Evolutionary conservation across 2,888 invertebrate species (phyloP).

Genomic region (Harpalus rufipes): DNA sequence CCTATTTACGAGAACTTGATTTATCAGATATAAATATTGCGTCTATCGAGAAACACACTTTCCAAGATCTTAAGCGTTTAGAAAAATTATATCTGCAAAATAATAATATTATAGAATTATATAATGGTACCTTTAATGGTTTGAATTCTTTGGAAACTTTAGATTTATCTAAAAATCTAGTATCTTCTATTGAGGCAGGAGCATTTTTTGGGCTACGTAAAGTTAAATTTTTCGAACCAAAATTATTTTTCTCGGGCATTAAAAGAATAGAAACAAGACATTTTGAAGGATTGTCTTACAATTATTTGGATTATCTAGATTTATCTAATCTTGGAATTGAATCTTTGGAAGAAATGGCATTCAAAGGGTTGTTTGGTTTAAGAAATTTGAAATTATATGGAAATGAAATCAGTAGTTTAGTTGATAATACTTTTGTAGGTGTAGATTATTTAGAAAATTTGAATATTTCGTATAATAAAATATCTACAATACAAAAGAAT

Average conservation of each 20-base stretch:
- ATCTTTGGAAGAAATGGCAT: constrained; percentile 16
- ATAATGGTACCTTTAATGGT: constrained; percentile 47
- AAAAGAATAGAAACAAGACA: constrained; percentile 30
- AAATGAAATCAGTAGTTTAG: constrained; percentile 4
- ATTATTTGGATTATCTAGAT: constrained; percentile 35
- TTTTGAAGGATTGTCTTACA: constrained; percentile 52
- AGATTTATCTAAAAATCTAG: constrained; percentile 30
- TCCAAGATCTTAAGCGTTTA: constrained; percentile 2
- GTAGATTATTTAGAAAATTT: constrained; percentile 31
- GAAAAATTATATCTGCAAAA: constrained; percentile 37
- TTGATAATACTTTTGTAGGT: constrained; percentile 33
- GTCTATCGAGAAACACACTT: constrained; percentile 11
- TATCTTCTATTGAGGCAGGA: constrained; percentile 27
- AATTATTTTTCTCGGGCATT: constrained; percentile 8
- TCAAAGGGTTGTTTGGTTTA: constrained; percentile 41
- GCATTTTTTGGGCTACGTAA: constrained; percentile 28
- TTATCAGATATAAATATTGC: constrained; percentile 30
- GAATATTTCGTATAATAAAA: constrained; percentile 14
- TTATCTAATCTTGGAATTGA: constrained; percentile 35
- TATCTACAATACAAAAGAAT: constrained; percentile 12
- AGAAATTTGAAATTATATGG: neutral
- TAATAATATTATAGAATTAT: constrained; percentile 27
- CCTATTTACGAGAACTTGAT: neutral
- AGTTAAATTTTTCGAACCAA: neutral
- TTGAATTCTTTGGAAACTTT: constrained; percentile 1